Evolutionary conservation across 2,113 vertebrate species (phyloP), one percentile per base, ranked within the genome.

Genomic region (Centrocercus urophasianus): DNA sequence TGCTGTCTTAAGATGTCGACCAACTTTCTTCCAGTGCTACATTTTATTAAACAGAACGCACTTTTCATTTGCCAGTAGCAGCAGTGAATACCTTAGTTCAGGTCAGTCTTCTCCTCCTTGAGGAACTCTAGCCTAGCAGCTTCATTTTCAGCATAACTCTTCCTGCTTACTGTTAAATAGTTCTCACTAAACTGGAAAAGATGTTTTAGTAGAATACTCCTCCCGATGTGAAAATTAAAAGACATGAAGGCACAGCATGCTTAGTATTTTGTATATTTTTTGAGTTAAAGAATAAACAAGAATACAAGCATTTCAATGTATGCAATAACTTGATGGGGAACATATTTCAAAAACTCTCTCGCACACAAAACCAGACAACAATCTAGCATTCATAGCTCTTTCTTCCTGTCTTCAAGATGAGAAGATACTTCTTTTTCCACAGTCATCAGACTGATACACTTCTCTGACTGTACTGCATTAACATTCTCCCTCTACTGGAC

Each of bases 401-500:
- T 34, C 52, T 25, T 78, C 25, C 11, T 43, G 28, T 28, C 8
- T 42, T 50, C 50, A 30, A 63, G 7, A 1, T 8, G 48, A 40
- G 38, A 52, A 54, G n/a, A n/a, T 47, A 11, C 20, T 65, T 40
- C 9, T 25, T 27, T 52, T 28, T 13, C 45, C 16, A 65, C 45
- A 40, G 34, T 21, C 24, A 28, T 16, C 14, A 11, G 1, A 9
- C 4, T 52, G 12, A n/a, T 28, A 63, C 40, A 8, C 48, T 34
- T 63, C 24, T 10, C 32, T 16, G 25, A 38, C 15, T 2, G 3
- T 38, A 54, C 32, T 66, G 70, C 40, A 66, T 76, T 61, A 48
- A 65, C 73, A 22, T 21, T 10, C 90, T 79, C 94, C 91, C 93
- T 89, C 94, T 96, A 59, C 74, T 13, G 95, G 94, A 8, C 66